These are phyloP conservation scores for Struthio camelus DNA, from an alignment of 2,113 vertebrate species.

Conservation along the genomic window DNA sequence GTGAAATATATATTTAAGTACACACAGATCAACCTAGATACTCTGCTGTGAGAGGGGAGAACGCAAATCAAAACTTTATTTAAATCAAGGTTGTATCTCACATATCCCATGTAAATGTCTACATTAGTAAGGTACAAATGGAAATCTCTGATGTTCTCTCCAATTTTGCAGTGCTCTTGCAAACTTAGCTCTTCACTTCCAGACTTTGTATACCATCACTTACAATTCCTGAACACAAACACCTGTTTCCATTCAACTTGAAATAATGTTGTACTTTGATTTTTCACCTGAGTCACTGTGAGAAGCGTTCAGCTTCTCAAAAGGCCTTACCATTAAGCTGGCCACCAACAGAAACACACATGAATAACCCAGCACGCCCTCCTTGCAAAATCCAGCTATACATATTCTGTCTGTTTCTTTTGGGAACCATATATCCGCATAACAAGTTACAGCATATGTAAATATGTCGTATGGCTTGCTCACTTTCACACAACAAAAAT, in stretches of 20 bases:
- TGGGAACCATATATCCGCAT: not conserved
- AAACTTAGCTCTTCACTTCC: not conserved
- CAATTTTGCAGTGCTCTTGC: not conserved
- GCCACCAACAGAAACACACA: not conserved
- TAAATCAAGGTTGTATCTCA: not conserved
- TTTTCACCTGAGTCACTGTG: not conserved
- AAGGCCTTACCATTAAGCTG: too few species aligned
- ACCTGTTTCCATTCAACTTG: too few species aligned
- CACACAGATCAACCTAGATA: too few species aligned
- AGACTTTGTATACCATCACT: not conserved
- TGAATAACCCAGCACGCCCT: not conserved
- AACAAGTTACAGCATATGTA: not conserved
- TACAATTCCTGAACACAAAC: not conserved
- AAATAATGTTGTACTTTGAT: not conserved
- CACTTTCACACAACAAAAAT: not conserved
- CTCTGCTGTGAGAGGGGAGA: not conserved
- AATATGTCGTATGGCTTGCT: rapidly evolving
- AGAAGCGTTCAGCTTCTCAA: not conserved
- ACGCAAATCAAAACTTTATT: not conserved
- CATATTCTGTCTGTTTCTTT: not conserved
- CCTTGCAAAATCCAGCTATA: not conserved
- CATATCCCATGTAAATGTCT: not conserved
- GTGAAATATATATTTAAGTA: too few species aligned
- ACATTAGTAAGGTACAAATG: not conserved
- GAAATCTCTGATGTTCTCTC: not conserved